Evolutionary conservation across 2,113 vertebrate species (phyloP), one percentile per base, ranked within the genome.

Genomic region (Anarhynchus alexandrinus): DNA sequence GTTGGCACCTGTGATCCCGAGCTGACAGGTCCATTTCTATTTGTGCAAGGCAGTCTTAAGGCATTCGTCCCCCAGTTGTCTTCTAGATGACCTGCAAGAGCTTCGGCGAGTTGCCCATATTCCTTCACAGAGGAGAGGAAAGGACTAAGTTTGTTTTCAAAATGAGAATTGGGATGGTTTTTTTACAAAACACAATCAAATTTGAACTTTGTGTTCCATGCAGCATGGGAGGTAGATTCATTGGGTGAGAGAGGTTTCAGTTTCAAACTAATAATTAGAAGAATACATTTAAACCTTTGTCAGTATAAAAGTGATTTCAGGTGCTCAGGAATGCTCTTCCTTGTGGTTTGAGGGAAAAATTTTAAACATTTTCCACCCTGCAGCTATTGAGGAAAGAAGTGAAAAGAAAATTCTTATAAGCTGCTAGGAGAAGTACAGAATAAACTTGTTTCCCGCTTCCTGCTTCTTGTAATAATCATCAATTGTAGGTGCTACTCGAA

Each of bases 301-400:
- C 67, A 58, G 21, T 72, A 69, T 16, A 61, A 32, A 80, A 85
- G 23, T 36, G 21, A 67, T 84, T 93, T 88, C 74, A 86, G 89
- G 86, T 89, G 42, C 42, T 90, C 38, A 42, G 74, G 83, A 94
- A 77, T 73, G 62, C 54, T 89, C 58, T 91, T 93, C 74, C 72
- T 38, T 91, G 58, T 66, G 57, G 85, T 81, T 93, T 80, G 67
- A 79, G 85, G 66, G 70, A 77, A 95, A 89, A 87, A 89, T 30
- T 49, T 15, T 61, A 84, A 85, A 57, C 36, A 42, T 61, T 91
- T 94, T 85, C 55, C 38, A 73, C 74, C 32, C 55, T 43, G n/a
- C 51, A 94, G 38, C 82, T 73, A 16, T 36, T 78, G 69, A 88
- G 38, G 9, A n/a, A n/a, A n/a, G 30, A 72, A 76, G 15, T 55